Base-by-base conservation (phyloP, 2,888 invertebrate genomes). In the Lithophane socia region DNA sequence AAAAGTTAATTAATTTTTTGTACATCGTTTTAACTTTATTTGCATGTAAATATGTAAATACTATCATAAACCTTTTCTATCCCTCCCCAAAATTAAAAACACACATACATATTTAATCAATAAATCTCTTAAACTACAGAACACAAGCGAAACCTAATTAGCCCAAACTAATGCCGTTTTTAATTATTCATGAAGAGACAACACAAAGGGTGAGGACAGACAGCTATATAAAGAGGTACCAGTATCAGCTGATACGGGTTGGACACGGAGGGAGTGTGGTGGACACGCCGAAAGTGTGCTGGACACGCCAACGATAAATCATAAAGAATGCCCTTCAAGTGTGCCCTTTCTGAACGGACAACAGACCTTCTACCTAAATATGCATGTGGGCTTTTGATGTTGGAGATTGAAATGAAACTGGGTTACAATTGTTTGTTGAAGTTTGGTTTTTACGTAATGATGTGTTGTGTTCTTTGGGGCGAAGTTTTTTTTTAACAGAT, bases 281-380 rank as follows among this genome's bases (percentile, higher is more conserved):
- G 75, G 80, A 83, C 74, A 66, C 42, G 63, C 29, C 10, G 68
- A 47, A 80, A 80, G 81, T 89, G 90, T 77, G 73, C 79, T 80
- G 75, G 90, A 85, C 87, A 87, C 56, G 80, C 54, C 49, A 12
- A 75, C 78, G 75, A 90, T 89, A 89, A 89, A 89, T 89, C 90
- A 88, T 89, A 87, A 79, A 86, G 83, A 84, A 80, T 69, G 49
- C 61, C 83, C 76, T 83, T 85, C 77, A 78, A 61, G 56, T 37
- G 49, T 72, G 73, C 72, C 77, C 65, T 75, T 84, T 84, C 58
- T 63, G 61, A 69, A 52, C 37, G 52, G 63, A 82, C 56, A 65
- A 70, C 72, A 56, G 29, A 8, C 52, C 18, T 49, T 29, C 42
- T 49, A 61, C 71, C 63, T 73, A 73, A 66, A 70, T 67, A 73